Evolutionary conservation across 2,888 invertebrate species (phyloP), one percentile per base, ranked within the genome.

Genomic region (Campoletis raptor): DNA sequence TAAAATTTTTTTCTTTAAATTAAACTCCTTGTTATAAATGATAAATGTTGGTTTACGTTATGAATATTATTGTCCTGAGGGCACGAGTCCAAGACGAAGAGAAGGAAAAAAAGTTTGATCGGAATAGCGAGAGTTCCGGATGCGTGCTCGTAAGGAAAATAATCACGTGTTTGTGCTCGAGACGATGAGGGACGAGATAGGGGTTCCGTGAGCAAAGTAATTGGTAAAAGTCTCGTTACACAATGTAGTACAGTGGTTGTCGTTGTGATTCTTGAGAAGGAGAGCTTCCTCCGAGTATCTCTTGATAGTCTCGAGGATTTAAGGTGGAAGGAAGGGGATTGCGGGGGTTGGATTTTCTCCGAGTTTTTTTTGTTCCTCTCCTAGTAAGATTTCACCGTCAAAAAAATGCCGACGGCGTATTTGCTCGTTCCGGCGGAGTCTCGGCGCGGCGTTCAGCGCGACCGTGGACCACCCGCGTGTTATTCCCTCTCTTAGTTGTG

Each of bases 341-440:
- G n/a, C n/a, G 40, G 40, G 42, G 40, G 10, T 8, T 5, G 67
- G 10, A 10, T 36, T 48, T 67, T 80, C 54, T 42, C 45, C 45
- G 40, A n/a, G 21, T 42, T 61, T 67, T 79, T 66, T 66, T 67
- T 36, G 54, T 67, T 74, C 21, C 42, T n/a, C 61, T 91, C 92
- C 92, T 92, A 93, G 92, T 91, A 90, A 91, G 93, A 92, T 93
- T 93, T 93, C 92, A 93, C 92, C 93, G 93, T 93, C 92, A 92
- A 93, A 91, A 93, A 91, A 92, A 93, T 92, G 92, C 93, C 93
- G 92, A 94, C 93, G 92, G 93, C 93, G 92, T 94, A 93, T 94
- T 93, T 93, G 93, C 92, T 92, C 93, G 93, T 94, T 94, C 91
- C 92, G 92, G 86, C 79, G 79, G 84, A 74, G 81, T 91, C 91